These are phyloP conservation scores for Boloria euphrosyne DNA, from an alignment of 2,888 invertebrate genomes.

Conservation along the genomic window DNA sequence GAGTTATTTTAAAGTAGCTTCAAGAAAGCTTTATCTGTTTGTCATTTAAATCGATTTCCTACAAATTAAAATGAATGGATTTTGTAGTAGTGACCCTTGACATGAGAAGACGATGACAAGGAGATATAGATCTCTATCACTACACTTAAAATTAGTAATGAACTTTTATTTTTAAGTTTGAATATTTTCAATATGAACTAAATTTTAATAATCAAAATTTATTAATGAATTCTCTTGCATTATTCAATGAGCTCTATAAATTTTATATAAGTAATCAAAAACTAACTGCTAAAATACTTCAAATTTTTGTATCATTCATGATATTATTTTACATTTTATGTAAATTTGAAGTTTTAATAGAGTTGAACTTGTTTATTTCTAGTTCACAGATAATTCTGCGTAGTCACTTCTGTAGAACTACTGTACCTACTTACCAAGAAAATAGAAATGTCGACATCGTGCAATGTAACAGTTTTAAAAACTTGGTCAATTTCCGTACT, in stretches of 20 bases:
- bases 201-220: too few species aligned
- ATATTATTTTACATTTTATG: slow-evolving; percentile 1
- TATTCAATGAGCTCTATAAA: too few species aligned
- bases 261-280: too few species aligned
- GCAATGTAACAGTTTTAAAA: too few species aligned
- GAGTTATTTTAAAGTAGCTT: not conserved
- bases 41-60: not conserved
- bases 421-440: not conserved
- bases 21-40: not conserved
- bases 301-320: not conserved
- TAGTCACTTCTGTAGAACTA: not conserved
- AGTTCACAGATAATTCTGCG: not conserved
- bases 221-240: too few species aligned
- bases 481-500: too few species aligned
- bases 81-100: not conserved
- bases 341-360: slow-evolving; percentile 7
- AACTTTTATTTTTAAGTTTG: too few species aligned
- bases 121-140: too few species aligned
- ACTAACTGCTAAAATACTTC: too few species aligned
- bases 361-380: slow-evolving; percentile 9
- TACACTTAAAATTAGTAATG: too few species aligned
- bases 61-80: slow-evolving; percentile 3
- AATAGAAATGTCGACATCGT: too few species aligned
- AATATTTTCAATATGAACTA: too few species aligned
- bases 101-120: not conserved